A percentile compares a stretch with the other conserved stretches of the same genome.
Conservation (phyloP, 2,797 vertebrate genomes). For the Scolopax bukidnonensis region DNA sequence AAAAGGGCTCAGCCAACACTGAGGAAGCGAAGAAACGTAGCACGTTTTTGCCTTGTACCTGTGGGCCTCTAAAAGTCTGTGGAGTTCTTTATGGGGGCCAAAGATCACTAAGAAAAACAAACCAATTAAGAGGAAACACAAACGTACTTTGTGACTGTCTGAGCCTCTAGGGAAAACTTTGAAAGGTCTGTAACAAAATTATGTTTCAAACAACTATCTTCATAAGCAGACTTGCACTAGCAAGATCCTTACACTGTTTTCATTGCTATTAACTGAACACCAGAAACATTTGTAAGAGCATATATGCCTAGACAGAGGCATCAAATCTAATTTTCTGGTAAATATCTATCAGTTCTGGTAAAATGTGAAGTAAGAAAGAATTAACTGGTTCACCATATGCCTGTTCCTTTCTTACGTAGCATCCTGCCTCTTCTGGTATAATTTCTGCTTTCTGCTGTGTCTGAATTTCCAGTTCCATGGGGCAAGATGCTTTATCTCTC, state of each 20-base stretch:
- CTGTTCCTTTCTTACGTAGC: not conserved
- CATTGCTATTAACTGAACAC: not conserved
- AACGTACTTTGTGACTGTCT: not conserved
- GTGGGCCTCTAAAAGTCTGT: not conserved
- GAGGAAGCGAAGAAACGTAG: not conserved
- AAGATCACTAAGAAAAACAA: not conserved
- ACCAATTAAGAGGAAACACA: not conserved
- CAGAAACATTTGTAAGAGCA: not conserved
- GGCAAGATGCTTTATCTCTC: not conserved
- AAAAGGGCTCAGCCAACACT: not conserved
- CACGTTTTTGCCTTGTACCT: not conserved
- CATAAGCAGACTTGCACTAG: not conserved
- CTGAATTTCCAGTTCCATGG: not conserved
- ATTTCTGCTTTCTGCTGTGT: not conserved
- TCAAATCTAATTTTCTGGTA: constrained; percentile 17
- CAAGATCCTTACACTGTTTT: not conserved
- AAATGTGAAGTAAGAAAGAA: constrained; percentile 5
- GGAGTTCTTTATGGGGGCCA: not conserved
- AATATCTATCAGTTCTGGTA: constrained; percentile 16
- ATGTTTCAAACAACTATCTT: not conserved
- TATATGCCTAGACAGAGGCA: constrained; percentile 3
- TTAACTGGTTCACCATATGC: not conserved
- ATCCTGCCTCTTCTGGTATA: not conserved
- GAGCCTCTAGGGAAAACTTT: not conserved
- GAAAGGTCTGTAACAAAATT: not conserved